Evolutionary conservation across 23 tunicate species (phyloP), one percentile per base, ranked within the genome.

Genomic region (Ciona savignyi): DNA sequence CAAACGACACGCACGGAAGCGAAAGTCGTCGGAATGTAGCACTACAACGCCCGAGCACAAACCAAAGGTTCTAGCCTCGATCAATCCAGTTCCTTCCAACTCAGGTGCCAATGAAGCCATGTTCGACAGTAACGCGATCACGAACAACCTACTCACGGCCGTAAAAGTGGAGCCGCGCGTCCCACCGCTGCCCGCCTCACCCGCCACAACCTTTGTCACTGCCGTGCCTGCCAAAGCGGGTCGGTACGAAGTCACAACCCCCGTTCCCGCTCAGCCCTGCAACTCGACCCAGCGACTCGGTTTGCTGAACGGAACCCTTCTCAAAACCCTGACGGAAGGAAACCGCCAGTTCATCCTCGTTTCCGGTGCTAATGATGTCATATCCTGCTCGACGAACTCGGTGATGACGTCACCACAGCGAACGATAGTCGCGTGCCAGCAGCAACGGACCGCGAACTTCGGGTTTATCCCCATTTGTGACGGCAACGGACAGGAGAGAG

Each of bases 61-160:
- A 76, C 25, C 71, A 6, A 70, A n/a, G 3, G 3, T 64, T 60
- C 27, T 74, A 20, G 65, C 80, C 71, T 9, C 72, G 2, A 63
- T 76, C 80, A 76, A 76, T 76, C 80, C 80, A 2, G 34, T 76
- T 22, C 80, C 64, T n/a, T n/a, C n/a, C n/a, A n/a, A n/a, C n/a
- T n/a, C n/a, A n/a, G n/a, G n/a, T n/a, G n/a, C n/a, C n/a, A n/a
- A n/a, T n/a, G n/a, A n/a, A n/a, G n/a, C n/a, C n/a, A n/a, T n/a
- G n/a, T n/a, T n/a, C n/a, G n/a, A n/a, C n/a, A n/a, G n/a, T n/a
- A n/a, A n/a, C n/a, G n/a, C n/a, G n/a, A n/a, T n/a, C n/a, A n/a
- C n/a, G n/a, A n/a, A n/a, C 71, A 63, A 31, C 4, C 60, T 3
- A 9, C 60, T 2, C n/a, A 2, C 56, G 71, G 80, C 51, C 71